Evolutionary conservation across 1,140 invertebrate genomes (phyloP).

Genomic region (Scaptomyza pallida): DNA sequence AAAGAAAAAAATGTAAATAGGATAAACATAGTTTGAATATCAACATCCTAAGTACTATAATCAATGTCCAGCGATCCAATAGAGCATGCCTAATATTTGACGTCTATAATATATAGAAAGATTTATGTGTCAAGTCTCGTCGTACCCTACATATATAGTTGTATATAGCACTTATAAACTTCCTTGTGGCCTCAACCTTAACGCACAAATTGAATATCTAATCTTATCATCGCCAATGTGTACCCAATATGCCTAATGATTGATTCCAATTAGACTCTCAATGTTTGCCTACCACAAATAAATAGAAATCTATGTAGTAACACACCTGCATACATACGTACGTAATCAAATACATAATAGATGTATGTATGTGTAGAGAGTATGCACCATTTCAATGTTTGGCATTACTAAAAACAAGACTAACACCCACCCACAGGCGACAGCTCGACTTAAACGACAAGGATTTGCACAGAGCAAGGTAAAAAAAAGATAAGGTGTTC

Average conservation of each 20-base stretch:
- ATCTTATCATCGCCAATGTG: slow-evolving; percentile 42
- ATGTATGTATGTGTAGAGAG: slow-evolving; percentile 23
- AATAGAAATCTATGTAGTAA: slow-evolving; percentile 29
- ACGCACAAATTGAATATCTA: slow-evolving; percentile 41
- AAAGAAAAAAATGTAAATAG: not conserved
- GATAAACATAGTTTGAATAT: not conserved
- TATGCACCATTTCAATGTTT: slow-evolving; percentile 49
- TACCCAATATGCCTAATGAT: slow-evolving; percentile 40
- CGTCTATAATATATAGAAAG: slow-evolving; percentile 27
- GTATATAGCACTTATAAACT: slow-evolving; percentile 7
- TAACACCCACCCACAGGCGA: slow-evolving; percentile 73
- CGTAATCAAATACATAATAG: not conserved
- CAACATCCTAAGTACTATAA: not conserved
- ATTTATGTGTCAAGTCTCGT: slow-evolving; percentile 23
- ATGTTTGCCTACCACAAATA: slow-evolving; percentile 41
- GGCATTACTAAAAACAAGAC: slow-evolving; percentile 62
- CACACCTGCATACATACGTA: not conserved
- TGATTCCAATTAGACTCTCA: slow-evolving; percentile 67
- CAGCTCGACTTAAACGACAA: slow-evolving; percentile 74
- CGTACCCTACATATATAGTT: not conserved
- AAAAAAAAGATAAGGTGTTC: slow-evolving; percentile 41
- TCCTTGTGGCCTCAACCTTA: slow-evolving; percentile 37
- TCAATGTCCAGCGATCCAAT: slow-evolving; percentile 2
- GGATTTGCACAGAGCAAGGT: slow-evolving; percentile 79
- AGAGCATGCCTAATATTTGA: slow-evolving; percentile 34